A percentile compares a stretch with the other conserved stretches of the same genome.
phyloP scores from a whole-genome alignment of 2,113 vertebrate genomes.

The Morone chrysops region DNA sequence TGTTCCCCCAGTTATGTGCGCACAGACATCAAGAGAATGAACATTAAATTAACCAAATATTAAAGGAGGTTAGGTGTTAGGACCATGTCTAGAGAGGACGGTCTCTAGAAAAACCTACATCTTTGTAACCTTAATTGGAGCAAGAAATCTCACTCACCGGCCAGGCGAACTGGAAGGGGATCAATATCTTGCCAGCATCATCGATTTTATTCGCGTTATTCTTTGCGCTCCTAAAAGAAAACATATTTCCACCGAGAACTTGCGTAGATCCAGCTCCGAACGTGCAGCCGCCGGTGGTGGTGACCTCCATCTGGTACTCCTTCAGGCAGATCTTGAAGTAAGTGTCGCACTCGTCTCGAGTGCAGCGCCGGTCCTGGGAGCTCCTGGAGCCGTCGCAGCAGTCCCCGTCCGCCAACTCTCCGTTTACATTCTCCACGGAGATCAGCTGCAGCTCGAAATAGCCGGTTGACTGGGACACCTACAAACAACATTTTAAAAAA shows the following conservation, averaged over 20 bases:
- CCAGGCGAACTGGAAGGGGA: constrained; percentile 97
- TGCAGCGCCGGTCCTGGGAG: constrained; percentile 89
- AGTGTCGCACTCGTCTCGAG: constrained; percentile 96
- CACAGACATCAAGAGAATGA: not conserved
- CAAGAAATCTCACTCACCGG: constrained; percentile 86
- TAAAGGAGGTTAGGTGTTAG: not conserved
- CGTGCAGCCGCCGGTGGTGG: constrained; percentile 86
- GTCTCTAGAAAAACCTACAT: too few relatives aligned
- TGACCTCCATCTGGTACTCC: constrained; percentile 94
- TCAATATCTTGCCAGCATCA: constrained; percentile 88
- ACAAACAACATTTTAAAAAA: constrained; percentile 79
- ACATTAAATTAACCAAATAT: not conserved
- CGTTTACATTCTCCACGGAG: constrained; percentile 94
- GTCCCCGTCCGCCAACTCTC: constrained; percentile 93
- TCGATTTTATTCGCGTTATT: constrained; percentile 82
- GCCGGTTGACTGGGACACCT: constrained; percentile 94
- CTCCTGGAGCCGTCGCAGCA: constrained; percentile 93
- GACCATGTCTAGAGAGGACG: not conserved
- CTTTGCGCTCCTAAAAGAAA: constrained; percentile 87
- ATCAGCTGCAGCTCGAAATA: constrained; percentile 99
- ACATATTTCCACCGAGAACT: constrained; percentile 97
- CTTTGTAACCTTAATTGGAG: not conserved
- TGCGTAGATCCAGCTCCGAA: constrained; percentile 91
- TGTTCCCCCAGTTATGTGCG: not conserved
- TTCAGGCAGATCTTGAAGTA: constrained; percentile 95